A percentile compares a stretch with the other conserved stretches of the same genome.
Conservation (phyloP, 2,113 vertebrate species). For the Oncorhynchus mykiss region DNA sequence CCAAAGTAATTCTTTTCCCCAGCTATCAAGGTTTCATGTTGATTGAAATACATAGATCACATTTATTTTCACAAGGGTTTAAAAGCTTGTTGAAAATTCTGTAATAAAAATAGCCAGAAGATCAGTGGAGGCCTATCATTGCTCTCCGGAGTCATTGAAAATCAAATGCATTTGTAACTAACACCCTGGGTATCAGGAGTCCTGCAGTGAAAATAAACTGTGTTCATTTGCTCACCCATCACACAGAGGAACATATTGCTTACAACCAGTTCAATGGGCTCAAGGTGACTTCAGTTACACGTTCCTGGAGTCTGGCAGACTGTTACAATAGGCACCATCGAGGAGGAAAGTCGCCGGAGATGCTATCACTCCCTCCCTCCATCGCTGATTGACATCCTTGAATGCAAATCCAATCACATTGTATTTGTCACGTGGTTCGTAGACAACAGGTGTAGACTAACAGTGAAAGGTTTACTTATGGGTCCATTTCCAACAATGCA, state of each 20-base stretch:
- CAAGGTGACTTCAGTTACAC: slow-evolving; percentile 87
- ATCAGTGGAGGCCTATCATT: slow-evolving; percentile 6
- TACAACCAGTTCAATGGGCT: slow-evolving; percentile 85
- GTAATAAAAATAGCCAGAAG: background rate
- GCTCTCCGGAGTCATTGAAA: slow-evolving; percentile 23
- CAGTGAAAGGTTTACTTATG: no score
- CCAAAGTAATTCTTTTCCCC: background rate
- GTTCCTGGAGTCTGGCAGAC: slow-evolving; percentile 88
- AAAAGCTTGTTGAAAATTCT: background rate
- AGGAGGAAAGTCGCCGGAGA: slow-evolving; percentile 85
- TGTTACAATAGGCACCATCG: slow-evolving; percentile 83
- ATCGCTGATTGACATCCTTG: slow-evolving; percentile 83
- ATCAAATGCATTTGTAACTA: slow-evolving; percentile 80
- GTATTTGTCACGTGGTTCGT: no score
- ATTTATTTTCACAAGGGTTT: background rate
- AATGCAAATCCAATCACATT: slow-evolving; percentile 64
- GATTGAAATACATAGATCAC: background rate
- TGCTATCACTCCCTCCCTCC: slow-evolving; percentile 84
- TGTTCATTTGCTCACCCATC: slow-evolving; percentile 86
- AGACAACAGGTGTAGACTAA: no score
- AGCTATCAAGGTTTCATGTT: background rate
- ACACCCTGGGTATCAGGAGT: slow-evolving; percentile 80
- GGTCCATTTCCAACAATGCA: no score
- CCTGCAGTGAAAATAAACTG: slow-evolving; percentile 84
- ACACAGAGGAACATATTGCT: slow-evolving; percentile 89